Percentiles rank a stretch among this genome's conserved stretches.
Evolutionary conservation across 2,113 vertebrate genomes (phyloP).

Genomic region (Petrocephalus zakoni): DNA sequence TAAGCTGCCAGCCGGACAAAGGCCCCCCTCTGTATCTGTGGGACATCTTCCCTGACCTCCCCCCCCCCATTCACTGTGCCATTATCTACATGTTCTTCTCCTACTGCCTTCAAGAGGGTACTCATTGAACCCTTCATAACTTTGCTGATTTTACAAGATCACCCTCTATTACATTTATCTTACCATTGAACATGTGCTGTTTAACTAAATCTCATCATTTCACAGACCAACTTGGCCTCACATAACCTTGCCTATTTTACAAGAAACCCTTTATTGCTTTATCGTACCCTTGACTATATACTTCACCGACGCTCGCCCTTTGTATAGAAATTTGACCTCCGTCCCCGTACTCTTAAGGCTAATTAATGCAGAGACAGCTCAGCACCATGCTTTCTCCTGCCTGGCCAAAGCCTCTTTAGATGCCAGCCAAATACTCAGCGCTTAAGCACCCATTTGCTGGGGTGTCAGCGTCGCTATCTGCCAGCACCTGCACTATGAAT

Average conservation of each 20-base stretch:
- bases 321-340: background rate
- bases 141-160: background rate
- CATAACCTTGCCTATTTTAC: background rate
- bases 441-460: background rate
- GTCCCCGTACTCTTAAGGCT: background rate
- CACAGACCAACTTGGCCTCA: background rate
- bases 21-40: background rate
- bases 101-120: background rate
- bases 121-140: background rate
- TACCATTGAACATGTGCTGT: background rate
- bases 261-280: background rate
- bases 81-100: background rate
- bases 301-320: background rate
- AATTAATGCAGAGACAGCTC: background rate
- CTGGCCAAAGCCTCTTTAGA: background rate
- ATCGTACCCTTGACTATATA: background rate
- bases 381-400: background rate
- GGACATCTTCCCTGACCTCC: background rate
- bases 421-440: background rate
- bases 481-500: background rate
- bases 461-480: background rate
- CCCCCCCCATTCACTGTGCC: background rate
- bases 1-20: background rate
- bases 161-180: background rate
- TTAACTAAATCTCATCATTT: background rate